Percentiles rank a stretch among this genome's conserved stretches.
Evolutionary conservation across 2,113 vertebrate species (phyloP).

Genomic region (Syrmaticus mikado): DNA sequence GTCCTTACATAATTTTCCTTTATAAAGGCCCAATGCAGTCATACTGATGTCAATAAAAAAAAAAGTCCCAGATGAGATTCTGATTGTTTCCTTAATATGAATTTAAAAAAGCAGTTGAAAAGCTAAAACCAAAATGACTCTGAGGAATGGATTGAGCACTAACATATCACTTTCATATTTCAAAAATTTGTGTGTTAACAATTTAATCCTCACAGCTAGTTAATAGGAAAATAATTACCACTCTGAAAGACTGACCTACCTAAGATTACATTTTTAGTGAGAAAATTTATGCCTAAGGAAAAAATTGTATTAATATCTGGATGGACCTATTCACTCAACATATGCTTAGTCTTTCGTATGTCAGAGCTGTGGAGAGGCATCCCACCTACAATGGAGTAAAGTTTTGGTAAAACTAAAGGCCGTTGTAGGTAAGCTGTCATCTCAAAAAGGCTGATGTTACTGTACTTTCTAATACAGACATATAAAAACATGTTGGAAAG

Average conservation of each 20-base stretch:
- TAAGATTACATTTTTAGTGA: not conserved
- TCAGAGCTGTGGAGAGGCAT: not conserved
- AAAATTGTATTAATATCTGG: not conserved
- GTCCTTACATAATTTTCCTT: conserved; percentile 33
- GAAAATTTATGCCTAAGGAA: not conserved
- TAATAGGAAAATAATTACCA: not conserved
- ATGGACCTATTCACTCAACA: not conserved
- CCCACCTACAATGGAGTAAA: not conserved
- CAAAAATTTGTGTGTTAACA: not conserved
- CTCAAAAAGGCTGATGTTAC: not conserved
- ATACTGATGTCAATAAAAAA: not conserved
- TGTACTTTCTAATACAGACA: not conserved
- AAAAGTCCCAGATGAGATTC: not conserved
- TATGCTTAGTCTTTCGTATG: not conserved
- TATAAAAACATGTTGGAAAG: not conserved
- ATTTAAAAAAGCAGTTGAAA: conserved; percentile 8
- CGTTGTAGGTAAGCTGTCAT: not conserved
- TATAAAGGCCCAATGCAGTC: conserved; percentile 28
- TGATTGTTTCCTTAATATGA: conserved; percentile 44
- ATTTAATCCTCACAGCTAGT: not conserved
- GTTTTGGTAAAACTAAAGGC: not conserved
- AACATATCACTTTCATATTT: not conserved
- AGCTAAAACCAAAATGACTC: not conserved
- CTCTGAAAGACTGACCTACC: not conserved
- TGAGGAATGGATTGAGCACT: not conserved